Evolutionary conservation across 2,888 invertebrate genomes (phyloP).

Genomic region (Poecilus cupreus): DNA sequence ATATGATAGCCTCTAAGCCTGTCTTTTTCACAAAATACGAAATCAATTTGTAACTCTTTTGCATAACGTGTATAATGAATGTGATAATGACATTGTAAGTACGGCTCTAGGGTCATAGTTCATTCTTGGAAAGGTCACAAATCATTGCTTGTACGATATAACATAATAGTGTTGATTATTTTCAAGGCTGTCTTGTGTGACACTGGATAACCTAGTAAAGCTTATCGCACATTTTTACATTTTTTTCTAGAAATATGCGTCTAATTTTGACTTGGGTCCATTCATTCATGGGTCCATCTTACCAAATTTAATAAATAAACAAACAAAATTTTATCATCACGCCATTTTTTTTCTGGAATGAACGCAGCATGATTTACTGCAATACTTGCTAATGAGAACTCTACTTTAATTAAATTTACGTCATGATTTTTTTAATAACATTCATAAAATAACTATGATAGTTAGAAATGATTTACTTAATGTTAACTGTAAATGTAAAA

Average conservation of each 20-base stretch:
- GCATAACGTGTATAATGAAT: not conserved
- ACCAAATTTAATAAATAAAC: not conserved
- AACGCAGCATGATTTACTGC: not conserved
- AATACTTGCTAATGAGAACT: not conserved
- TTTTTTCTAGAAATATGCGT: not conserved
- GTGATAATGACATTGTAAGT: not conserved
- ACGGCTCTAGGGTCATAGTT: not conserved
- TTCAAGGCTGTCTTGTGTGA: not conserved
- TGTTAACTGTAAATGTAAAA: too few relatives aligned
- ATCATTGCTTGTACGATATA: not conserved
- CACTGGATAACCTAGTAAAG: not conserved
- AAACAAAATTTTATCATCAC: not conserved
- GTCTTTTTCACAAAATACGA: not conserved
- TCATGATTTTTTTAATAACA: not conserved
- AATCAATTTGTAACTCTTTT: not conserved
- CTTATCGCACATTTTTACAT: not conserved
- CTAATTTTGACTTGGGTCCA: not conserved
- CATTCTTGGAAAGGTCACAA: not conserved
- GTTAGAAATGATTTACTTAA: too few relatives aligned
- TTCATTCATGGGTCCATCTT: not conserved
- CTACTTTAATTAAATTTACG: not conserved
- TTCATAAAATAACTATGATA: too few relatives aligned
- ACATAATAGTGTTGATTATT: constrained; percentile 2
- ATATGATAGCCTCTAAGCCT: not conserved
- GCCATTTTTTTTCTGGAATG: not conserved